These are phyloP conservation scores for Lithobates sylvaticus DNA, from an alignment of 2,797 vertebrate species.

Conservation along the genomic window DNA sequence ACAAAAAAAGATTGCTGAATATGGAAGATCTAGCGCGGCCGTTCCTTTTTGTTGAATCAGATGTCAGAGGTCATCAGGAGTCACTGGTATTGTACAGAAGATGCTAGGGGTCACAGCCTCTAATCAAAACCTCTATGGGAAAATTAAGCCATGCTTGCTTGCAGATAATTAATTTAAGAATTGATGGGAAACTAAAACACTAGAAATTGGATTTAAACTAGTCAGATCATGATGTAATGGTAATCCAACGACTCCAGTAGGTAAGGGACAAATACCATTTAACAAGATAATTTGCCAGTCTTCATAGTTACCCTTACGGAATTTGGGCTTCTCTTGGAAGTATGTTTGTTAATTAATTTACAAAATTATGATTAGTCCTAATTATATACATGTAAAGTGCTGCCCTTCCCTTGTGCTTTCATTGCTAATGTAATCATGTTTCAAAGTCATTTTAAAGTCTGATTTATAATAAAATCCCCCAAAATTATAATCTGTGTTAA, in stretches of 20 bases:
- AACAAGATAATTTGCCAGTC: slow-evolving; percentile 4
- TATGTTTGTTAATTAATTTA: slow-evolving; percentile 18
- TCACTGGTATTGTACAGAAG: slow-evolving; percentile 83
- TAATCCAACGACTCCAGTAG: not conserved
- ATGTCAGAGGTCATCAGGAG: slow-evolving; percentile 90
- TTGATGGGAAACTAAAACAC: slow-evolving; percentile 82
- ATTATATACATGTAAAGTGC: not conserved
- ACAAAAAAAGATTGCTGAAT: slow-evolving; percentile 81
- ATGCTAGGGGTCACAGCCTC: slow-evolving; percentile 85
- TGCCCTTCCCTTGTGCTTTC: not conserved
- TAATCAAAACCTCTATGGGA: slow-evolving; percentile 91
- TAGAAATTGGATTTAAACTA: slow-evolving; percentile 62
- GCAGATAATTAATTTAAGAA: slow-evolving; percentile 95
- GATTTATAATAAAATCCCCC: too few relatives aligned
- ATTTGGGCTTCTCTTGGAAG: not conserved
- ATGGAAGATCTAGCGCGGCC: slow-evolving; percentile 75
- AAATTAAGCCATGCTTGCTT: slow-evolving; percentile 93
- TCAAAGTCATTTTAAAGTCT: too few relatives aligned
- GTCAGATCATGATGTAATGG: slow-evolving; percentile 42
- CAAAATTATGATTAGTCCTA: not conserved
- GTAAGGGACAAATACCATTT: slow-evolving; percentile 20
- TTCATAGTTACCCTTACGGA: not conserved
- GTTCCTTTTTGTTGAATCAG: slow-evolving; percentile 87
- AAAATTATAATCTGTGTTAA: too few relatives aligned
- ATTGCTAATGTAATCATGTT: not conserved